These are phyloP conservation scores for Scomber colias DNA, from an alignment of 2,113 vertebrate species.

Conservation along the genomic window DNA sequence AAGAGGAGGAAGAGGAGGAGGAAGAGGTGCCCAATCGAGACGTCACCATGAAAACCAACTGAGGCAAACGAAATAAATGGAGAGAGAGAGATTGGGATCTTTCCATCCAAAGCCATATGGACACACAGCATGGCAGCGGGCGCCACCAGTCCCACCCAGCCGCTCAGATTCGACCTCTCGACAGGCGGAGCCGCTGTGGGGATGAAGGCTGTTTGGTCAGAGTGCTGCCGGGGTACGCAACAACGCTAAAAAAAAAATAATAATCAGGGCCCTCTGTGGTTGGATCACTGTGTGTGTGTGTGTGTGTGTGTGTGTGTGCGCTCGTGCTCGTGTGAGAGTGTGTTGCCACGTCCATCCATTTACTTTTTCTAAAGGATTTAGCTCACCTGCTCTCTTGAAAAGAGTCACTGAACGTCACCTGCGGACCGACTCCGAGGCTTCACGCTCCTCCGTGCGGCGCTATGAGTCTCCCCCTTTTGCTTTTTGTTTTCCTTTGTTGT, in stretches of 20 bases:
- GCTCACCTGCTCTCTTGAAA: conserved; percentile 36
- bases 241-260: conserved; percentile 35
- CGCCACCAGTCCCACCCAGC: conserved; percentile 49
- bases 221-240: conserved; percentile 53
- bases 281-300: conserved; percentile 64
- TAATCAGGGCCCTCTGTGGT: conserved; percentile 76
- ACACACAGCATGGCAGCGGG: conserved; percentile 79
- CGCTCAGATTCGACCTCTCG: conserved; percentile 41
- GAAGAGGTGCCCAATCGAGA: conserved; percentile 89
- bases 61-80: conserved; percentile 63
- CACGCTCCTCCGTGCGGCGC: neutral
- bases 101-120: conserved; percentile 91
- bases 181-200: conserved; percentile 50
- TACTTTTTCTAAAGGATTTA: conserved; percentile 28
- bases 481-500: conserved; percentile 46
- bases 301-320: conserved; percentile 34
- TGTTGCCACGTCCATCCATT: conserved; percentile 40
- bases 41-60: conserved; percentile 96
- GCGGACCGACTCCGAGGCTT: conserved; percentile 20
- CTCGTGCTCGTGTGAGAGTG: neutral
- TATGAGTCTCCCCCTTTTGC: conserved; percentile 10
- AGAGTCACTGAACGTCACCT: conserved; percentile 32
- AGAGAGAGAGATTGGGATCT: conserved; percentile 61
- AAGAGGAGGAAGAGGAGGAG: conserved; percentile 80
- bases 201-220: conserved; percentile 32